Base-by-base conservation (phyloP, 2,888 invertebrate species). In the Busseola fusca region DNA sequence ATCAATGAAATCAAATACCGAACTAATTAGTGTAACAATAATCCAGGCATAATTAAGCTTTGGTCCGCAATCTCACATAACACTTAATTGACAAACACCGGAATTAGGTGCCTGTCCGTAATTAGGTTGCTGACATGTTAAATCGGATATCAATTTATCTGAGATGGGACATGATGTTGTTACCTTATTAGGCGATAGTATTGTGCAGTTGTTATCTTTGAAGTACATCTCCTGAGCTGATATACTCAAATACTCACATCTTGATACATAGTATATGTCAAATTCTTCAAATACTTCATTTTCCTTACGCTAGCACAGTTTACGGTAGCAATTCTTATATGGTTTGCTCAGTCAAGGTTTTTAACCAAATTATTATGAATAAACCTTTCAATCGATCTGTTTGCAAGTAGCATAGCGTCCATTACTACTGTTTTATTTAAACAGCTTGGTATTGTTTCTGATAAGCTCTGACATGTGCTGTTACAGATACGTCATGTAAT, bases 41-140 rank as follows among this genome's bases (percentile, higher is more conserved):
- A 94, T 92, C 91, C 91, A 76, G 66, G 75, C 81, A 91, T 94
- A 93, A 94, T 93, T 92, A 91, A 91, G 86, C 86, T 59, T 57
- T 69, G 78, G 78, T 7, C 67, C 78, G 68, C 87, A 87, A 87
- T 88, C 84, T 86, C 85, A 83, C 80, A 81, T 79, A 80, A 83
- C 84, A 87, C 81, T 72, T 74, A 80, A 78, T 82, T 72, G 76
- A 78, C 71, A 74, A 66, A 74, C 72, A 76, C 74, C 59, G 82
- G 86, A 86, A 89, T 90, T 90, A 91, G 88, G 87, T 78, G 34
- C 72, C 71, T 62, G 78, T 67, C 74, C 76, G 69, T 91, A 90
- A 92, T 92, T 91, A 92, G 87, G 83, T 83, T 80, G 85, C 83
- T 83, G 84, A 85, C 79, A 74, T 82, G 79, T 85, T 78, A 69